Conservation (phyloP, 2,797 vertebrate species). For the Argyrosomus regius region DNA sequence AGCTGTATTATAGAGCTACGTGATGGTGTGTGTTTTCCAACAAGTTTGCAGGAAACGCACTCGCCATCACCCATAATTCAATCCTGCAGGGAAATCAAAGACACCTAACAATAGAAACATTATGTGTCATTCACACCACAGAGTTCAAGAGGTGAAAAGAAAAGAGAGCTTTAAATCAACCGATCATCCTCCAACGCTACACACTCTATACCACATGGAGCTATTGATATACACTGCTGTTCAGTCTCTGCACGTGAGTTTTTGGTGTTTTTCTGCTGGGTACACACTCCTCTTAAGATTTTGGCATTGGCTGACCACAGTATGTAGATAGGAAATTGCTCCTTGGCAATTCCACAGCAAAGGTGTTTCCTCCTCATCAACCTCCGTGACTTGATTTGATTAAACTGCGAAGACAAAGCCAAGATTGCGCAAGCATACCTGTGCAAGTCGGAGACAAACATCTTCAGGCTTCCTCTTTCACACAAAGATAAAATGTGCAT, state of each 20-base stretch:
- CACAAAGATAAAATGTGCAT: neutral
- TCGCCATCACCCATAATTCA: neutral
- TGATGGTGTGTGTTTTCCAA: conserved; percentile 5
- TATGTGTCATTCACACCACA: neutral
- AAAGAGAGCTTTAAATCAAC: neutral
- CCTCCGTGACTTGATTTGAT: conserved; percentile 64
- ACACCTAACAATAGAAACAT: neutral
- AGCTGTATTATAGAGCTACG: neutral
- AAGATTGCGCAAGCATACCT: conserved; percentile 31
- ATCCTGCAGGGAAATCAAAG: conserved; percentile 13
- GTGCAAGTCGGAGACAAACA: neutral
- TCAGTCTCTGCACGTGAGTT: neutral
- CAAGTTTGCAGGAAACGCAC: conserved; percentile 1
- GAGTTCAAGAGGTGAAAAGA: neutral
- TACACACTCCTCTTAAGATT: neutral
- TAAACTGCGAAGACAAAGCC: conserved; percentile 34
- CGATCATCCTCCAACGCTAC: neutral
- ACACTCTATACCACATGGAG: too few relatives aligned
- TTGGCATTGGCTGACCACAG: neutral
- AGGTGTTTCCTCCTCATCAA: conserved; percentile 76
- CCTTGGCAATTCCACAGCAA: conserved; percentile 61
- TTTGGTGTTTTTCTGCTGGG: neutral
- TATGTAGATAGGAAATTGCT: conserved; percentile 52
- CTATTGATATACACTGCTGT: neutral
- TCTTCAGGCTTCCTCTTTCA: conserved; percentile 15